phyloP scores from a whole-genome alignment of 2,888 invertebrate genomes.

The Branchellion lobata region DNA sequence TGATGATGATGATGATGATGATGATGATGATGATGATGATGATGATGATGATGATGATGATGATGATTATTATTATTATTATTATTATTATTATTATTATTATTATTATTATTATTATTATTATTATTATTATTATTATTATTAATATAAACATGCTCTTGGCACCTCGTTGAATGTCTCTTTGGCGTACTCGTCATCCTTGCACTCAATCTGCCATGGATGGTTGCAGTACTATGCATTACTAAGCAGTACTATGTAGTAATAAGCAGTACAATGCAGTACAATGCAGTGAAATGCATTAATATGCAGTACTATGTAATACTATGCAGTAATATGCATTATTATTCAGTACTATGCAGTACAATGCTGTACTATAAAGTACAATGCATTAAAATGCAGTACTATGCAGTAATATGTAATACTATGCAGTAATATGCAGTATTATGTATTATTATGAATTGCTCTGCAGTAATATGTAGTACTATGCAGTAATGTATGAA shows the following conservation, averaged over 20 bases:
- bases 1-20: too few species aligned
- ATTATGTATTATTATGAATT: neutral
- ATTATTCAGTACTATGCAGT: neutral
- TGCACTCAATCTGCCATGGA: constrained; percentile 36
- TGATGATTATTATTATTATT: too few species aligned
- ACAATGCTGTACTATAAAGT: neutral
- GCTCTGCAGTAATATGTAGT: neutral
- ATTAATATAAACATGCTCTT: too few species aligned
- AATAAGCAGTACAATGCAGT: neutral
- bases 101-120: too few species aligned
- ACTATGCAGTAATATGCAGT: neutral
- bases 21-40: too few species aligned
- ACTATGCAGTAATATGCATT: neutral
- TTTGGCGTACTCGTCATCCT: constrained; percentile 20
- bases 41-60: too few species aligned
- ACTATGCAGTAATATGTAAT: neutral
- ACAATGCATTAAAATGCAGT: neutral
- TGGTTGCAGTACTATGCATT: too few species aligned
- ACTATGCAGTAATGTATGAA: neutral
- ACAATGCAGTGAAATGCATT: neutral
- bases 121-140: too few species aligned
- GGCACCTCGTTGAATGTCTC: constrained; percentile 29
- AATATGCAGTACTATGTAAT: neutral
- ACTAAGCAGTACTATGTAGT: neutral
- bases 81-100: too few species aligned